A percentile compares a stretch with the other conserved stretches of the same genome.
These are phyloP conservation scores for Scolopax rusticola DNA, from an alignment of 2,797 vertebrate genomes.

Conservation along the genomic window DNA sequence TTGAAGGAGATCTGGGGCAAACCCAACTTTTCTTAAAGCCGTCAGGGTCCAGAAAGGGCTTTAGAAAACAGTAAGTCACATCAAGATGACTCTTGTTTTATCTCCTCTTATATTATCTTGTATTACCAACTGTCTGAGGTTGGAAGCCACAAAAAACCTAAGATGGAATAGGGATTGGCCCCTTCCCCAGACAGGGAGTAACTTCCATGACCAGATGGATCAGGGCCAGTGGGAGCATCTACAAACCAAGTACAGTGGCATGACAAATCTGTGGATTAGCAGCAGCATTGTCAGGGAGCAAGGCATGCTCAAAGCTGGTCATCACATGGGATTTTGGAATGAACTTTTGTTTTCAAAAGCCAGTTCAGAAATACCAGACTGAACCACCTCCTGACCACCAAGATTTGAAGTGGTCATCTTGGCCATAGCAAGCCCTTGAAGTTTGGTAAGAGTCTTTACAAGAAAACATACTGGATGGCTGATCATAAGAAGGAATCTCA, in stretches of 20 bases:
- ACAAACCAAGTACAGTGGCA: not conserved
- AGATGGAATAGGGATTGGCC: not conserved
- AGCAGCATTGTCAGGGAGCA: not conserved
- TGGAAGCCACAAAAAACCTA: not conserved
- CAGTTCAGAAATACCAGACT: not conserved
- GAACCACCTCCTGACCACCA: not conserved
- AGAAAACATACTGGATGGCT: not conserved
- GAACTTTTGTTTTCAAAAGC: not conserved
- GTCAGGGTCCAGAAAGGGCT: not conserved
- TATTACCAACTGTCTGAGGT: not conserved
- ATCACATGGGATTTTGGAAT: not conserved
- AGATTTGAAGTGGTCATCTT: not conserved
- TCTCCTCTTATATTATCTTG: not conserved
- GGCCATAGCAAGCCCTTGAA: not conserved
- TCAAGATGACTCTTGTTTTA: not conserved
- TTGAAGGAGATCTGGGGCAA: not conserved
- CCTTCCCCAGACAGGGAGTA: not conserved
- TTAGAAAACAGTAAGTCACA: not conserved
- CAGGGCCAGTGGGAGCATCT: not conserved
- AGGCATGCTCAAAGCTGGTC: not conserved
- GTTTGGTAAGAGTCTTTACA: not conserved
- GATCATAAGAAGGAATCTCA: not conserved
- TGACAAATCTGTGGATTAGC: not conserved
- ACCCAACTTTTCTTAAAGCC: not conserved
- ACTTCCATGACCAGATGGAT: not conserved